Percentiles rank a stretch among this genome's conserved stretches.
These are phyloP conservation scores for Drosophila ustulata DNA, from an alignment of 2,888 invertebrate genomes.

Conservation along the genomic window DNA sequence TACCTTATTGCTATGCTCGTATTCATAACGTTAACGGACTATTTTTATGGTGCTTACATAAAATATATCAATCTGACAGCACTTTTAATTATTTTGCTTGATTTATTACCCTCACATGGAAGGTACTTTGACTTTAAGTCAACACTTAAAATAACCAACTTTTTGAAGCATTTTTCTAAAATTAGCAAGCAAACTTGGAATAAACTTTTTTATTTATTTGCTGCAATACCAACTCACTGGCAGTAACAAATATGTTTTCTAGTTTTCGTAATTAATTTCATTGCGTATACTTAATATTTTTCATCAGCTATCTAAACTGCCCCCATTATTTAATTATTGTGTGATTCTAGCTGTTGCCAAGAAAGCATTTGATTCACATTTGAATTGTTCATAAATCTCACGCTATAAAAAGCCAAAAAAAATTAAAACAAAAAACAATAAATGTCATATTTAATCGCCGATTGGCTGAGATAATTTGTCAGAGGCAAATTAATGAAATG, in stretches of 20 bases:
- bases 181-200: too few relatives aligned
- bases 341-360: neutral
- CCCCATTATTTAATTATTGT: neutral
- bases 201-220: too few relatives aligned
- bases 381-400: conserved; percentile 10
- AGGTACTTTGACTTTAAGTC: neutral
- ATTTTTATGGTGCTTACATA: neutral
- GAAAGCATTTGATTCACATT: neutral
- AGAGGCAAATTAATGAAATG: conserved; percentile 38
- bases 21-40: neutral
- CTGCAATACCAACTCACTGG: too few relatives aligned
- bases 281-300: neutral
- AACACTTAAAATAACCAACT: too few relatives aligned
- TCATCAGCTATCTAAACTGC: neutral
- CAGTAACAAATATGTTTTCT: too few relatives aligned
- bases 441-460: conserved; percentile 21
- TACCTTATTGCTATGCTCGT: neutral
- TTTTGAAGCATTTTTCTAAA: too few relatives aligned
- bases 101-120: neutral
- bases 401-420: neutral
- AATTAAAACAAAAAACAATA: neutral
- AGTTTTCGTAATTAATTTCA: too few relatives aligned
- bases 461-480: conserved; percentile 33
- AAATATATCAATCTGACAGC: neutral
- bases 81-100: neutral